Evolutionary conservation across 1,140 invertebrate species (phyloP).

Genomic region (Hylaeus volcanicus): DNA sequence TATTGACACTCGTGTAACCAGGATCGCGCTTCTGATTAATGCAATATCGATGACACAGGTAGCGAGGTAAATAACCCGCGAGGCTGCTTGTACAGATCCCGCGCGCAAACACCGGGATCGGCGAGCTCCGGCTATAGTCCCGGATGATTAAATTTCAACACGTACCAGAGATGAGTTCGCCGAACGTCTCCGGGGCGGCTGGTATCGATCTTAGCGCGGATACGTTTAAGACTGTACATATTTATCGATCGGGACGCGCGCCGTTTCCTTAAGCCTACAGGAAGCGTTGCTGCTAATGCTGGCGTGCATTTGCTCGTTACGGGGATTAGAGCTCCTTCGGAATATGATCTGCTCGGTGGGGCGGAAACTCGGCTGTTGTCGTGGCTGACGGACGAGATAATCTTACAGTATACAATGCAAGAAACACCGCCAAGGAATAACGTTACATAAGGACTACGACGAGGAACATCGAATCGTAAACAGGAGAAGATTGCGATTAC

Average conservation of each 20-base stretch:
- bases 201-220: constrained; percentile 5
- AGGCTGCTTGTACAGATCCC: neutral
- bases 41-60: constrained; percentile 10
- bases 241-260: neutral
- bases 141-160: constrained; percentile 39
- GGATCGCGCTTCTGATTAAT: neutral
- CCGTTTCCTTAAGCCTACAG: neutral
- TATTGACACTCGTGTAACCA: neutral
- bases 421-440: no score
- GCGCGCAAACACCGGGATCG: constrained; percentile 19
- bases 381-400: neutral
- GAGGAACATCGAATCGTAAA: no score
- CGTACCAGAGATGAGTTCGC: constrained; percentile 18
- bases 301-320: neutral
- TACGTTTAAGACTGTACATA: constrained; percentile 2
- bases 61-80: neutral
- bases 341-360: neutral
- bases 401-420: no score
- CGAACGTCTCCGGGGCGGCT: constrained; percentile 4
- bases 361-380: neutral
- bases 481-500: no score
- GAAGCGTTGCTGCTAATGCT: neutral
- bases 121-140: neutral
- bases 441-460: no score
- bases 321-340: neutral